Evolutionary conservation across 2,113 vertebrate species (phyloP), one percentile per base, ranked within the genome.

Genomic region (Peromyscus polionotus): DNA sequence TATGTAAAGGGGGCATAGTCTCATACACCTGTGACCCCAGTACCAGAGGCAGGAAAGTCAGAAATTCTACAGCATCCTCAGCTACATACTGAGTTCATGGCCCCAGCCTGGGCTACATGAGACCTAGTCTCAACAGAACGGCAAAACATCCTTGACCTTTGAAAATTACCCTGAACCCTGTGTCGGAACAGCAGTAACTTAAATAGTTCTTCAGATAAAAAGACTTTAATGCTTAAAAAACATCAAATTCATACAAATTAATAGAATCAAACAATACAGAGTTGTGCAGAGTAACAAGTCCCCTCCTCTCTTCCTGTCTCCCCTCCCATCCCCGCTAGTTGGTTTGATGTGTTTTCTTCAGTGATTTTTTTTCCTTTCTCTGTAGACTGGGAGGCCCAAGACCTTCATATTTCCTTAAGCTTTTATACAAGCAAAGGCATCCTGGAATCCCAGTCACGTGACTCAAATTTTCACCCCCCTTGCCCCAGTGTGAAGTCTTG

Each of bases 181-280:
- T 10, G 17, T 65, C 54, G n/a, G 42, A 12, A 28, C 1, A 9
- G 42, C 65, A 63, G 51, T 31, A 12, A n/a, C 87, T 91, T 61
- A 48, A 76, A 89, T 26, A 45, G 36, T 77, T 95, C 85, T 80
- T 36, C 9, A 48, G 28, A 61, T 36, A 14, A 33, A 68, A 51
- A 77, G 28, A 95, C n/a, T 92, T 91, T 2, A 83, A 87, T 90
- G 67, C 79, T 93, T 97, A 92, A 26, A 88, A 91, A 61, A 96
- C 48, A 19, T 31, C 59, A 81, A 80, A 67, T 92, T 61, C 26
- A 59, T 9, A 72, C 22, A 79, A 68, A 80, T 26, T 81, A 5
- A 11, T 48, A 11, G n/a, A 94, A 48, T 67, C n/a, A 65, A 84
- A 9, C 19, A 70, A 5, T 39, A 48, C 1, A 72, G 57, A 90